Evolutionary conservation across 2,888 invertebrate species (phyloP).

Genomic region (Eumacrocentrus americanus): DNA sequence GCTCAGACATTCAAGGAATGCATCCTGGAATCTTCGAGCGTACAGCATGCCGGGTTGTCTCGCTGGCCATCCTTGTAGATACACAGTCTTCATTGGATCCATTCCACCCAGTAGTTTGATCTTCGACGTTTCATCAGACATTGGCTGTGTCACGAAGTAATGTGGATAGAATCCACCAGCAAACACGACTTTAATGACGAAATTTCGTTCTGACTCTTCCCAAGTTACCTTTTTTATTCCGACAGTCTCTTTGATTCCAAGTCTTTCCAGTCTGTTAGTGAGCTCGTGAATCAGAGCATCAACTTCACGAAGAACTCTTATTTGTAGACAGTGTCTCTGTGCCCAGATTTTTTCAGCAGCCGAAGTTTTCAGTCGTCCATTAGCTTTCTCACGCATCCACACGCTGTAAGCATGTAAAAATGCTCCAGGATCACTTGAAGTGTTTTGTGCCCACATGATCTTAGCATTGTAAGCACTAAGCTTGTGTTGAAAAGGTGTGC

Average conservation of each 20-base stretch:
- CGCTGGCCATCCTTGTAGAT: constrained; percentile 63
- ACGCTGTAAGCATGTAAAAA: constrained; percentile 82
- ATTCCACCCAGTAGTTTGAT: constrained; percentile 72
- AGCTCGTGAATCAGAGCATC: constrained; percentile 76
- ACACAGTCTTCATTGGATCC: constrained; percentile 80
- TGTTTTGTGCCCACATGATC: constrained; percentile 81
- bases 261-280: constrained; percentile 65
- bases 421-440: constrained; percentile 85
- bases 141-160: constrained; percentile 73
- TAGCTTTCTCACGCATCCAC: constrained; percentile 71
- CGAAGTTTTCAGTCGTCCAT: constrained; percentile 65
- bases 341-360: constrained; percentile 72
- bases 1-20: constrained; percentile 62
- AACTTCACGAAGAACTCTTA: constrained; percentile 76
- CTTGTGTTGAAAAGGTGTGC: constrained; percentile 73
- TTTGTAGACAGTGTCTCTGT: constrained; percentile 71
- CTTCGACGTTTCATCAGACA: constrained; percentile 69
- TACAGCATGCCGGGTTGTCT: constrained; percentile 76
- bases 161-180: constrained; percentile 94
- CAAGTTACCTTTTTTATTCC: constrained; percentile 61
- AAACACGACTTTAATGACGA: constrained; percentile 76
- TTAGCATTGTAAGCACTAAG: constrained; percentile 77
- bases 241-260: constrained; percentile 68
- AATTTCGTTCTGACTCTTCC: constrained; percentile 64
- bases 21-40: constrained; percentile 68